Percentiles rank a stretch among this genome's conserved stretches.
Evolutionary conservation across 1,140 invertebrate genomes (phyloP).

Genomic region (Drosophila mojavensis): DNA sequence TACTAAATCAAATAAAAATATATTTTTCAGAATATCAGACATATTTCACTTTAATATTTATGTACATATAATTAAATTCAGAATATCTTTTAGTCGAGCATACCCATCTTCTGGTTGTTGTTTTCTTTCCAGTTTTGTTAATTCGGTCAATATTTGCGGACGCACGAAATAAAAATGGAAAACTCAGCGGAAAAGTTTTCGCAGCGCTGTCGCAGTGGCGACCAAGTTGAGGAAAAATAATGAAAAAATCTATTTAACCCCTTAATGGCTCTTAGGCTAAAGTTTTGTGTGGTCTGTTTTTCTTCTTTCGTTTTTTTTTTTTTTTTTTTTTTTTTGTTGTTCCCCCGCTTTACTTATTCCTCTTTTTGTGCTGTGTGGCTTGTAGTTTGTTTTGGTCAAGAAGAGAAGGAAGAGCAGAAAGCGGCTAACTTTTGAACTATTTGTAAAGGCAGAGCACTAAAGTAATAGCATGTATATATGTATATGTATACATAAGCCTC

Average conservation of each 20-base stretch:
- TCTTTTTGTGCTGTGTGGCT: constrained; percentile 29
- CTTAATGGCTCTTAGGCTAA: constrained; percentile 66
- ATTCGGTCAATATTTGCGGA: constrained; percentile 82
- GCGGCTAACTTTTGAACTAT: constrained; percentile 30
- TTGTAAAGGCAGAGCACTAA: constrained; percentile 12
- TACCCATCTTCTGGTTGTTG: neutral
- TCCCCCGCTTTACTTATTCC: neutral
- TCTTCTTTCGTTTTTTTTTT: neutral
- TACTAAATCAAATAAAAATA: too few species aligned
- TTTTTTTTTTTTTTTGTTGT: too few species aligned
- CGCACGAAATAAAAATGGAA: constrained; percentile 81
- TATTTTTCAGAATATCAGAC: too few species aligned
- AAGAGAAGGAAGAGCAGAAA: neutral
- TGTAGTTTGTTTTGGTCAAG: constrained; percentile 32
- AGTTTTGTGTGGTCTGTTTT: constrained; percentile 23
- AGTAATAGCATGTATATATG: neutral
- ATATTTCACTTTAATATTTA: too few species aligned
- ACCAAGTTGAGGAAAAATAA: constrained; percentile 47
- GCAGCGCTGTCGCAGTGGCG: constrained; percentile 36
- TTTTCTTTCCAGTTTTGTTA: constrained; percentile 63
- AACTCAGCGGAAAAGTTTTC: constrained; percentile 71
- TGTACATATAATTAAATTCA: too few species aligned
- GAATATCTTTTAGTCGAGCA: neutral
- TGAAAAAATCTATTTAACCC: constrained; percentile 74
- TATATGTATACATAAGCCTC: neutral